Base-by-base conservation (phyloP, 2,888 invertebrate species). In the Xestobium rufovillosum region DNA sequence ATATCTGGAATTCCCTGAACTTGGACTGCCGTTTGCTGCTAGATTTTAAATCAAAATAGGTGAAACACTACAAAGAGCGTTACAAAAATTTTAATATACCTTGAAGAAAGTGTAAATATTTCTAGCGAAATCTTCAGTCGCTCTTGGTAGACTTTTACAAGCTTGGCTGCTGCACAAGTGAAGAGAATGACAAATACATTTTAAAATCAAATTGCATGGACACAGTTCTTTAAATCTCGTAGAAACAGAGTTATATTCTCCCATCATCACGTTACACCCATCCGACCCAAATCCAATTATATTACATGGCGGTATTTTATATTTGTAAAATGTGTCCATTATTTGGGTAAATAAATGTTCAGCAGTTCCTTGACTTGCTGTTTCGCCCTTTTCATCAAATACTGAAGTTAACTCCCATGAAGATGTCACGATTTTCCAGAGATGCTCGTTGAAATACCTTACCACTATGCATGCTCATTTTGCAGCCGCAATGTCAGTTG, bases 261-360 rank as follows among this genome's bases (percentile, higher is more conserved):
- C 59, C 14, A 58, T 51, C 59, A 60, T 60, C 4, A 47, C 48
- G 36, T 59, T 60, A 11, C 56, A 59, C 0, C 58, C 59, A 36
- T 59, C 56, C 3, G 56, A 52, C 2, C 43, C 56, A 46, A 62
- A 61, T 3, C 60, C 60, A n/a, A 62, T 47, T 13, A 61, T 42
- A 26, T 61, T 58, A 36, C 45, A 30, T 26, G 51, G 26, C 13
- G 55, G 54, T 14, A 57, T 53, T 13, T 44, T 34, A n/a, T 31
- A 14, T 17, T 27, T 31, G 12, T 29, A 31, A 34, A 50, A 46
- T n/a, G 43, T 35, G 17, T 45, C n/a, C 28, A 11, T 11, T 15
- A 36, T 15, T 11, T n/a, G n/a, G 13, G 3, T 10, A 16, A n/a
- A 36, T 10, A 12, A 31, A 31, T 36, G 31, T 26, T 36, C 23